A percentile compares a stretch with the other conserved stretches of the same genome.
These are phyloP conservation scores for Saguinus midas DNA, from an alignment of 2,113 vertebrate species.

Conservation along the genomic window DNA sequence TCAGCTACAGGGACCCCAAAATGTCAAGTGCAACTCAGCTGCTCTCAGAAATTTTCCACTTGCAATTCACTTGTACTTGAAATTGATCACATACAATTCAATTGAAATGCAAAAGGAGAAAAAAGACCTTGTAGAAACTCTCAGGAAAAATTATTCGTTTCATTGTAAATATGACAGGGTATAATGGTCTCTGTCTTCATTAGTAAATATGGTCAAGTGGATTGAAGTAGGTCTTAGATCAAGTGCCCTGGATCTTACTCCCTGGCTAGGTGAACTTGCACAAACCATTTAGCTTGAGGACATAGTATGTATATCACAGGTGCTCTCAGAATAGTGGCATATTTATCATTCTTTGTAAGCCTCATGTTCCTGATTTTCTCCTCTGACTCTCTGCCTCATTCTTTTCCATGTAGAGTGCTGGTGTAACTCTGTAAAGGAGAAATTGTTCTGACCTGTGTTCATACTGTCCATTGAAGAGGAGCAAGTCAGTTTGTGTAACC, in stretches of 20 bases:
- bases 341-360: not conserved
- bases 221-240: slow-evolving; percentile 4
- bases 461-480: not conserved
- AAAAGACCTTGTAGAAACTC: slow-evolving; percentile 21
- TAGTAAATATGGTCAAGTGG: slow-evolving; percentile 18
- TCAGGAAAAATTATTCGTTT: slow-evolving; percentile 41
- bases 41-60: slow-evolving; percentile 58
- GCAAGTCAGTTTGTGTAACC: not conserved
- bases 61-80: slow-evolving; percentile 56
- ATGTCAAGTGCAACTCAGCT: slow-evolving; percentile 71
- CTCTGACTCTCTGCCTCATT: not conserved
- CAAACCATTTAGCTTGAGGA: not conserved
- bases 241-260: not conserved
- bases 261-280: not conserved
- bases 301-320: not conserved
- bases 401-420: not conserved
- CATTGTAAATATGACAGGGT: not conserved
- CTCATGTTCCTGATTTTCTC: not conserved
- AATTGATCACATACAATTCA: slow-evolving; percentile 38
- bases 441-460: not conserved
- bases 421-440: not conserved
- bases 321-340: not conserved
- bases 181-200: not conserved
- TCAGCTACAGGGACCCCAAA: slow-evolving; percentile 57
- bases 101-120: slow-evolving; percentile 39